Evolutionary conservation across 1,140 invertebrate genomes (phyloP).

Genomic region (Hylyphantes graminicola): DNA sequence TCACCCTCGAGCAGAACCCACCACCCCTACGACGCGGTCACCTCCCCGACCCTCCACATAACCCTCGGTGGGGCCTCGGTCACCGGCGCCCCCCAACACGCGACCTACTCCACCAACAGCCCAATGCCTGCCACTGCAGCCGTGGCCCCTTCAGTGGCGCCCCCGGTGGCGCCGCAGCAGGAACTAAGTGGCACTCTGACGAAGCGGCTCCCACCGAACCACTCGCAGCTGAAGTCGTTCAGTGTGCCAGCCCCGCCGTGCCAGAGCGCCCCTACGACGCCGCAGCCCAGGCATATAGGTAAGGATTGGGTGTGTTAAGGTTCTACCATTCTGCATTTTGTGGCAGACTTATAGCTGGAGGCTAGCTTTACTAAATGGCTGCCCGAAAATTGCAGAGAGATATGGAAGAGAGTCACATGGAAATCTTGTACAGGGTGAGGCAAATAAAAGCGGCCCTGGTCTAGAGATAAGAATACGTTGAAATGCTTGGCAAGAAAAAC

Average conservation of each 20-base stretch:
- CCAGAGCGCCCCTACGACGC: conserved; percentile 56
- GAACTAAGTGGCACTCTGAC: conserved; percentile 36
- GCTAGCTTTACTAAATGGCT: no score
- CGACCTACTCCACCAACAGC: conserved; percentile 40
- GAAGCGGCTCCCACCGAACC: conserved; percentile 72
- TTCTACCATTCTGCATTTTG: no score
- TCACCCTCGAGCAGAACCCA: conserved; percentile 47
- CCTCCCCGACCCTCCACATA: conserved; percentile 54
- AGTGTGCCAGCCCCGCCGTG: conserved; percentile 84
- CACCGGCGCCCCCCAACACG: conserved; percentile 44
- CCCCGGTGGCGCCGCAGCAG: background rate
- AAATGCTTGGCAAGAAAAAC: no score
- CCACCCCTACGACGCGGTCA: conserved; percentile 57
- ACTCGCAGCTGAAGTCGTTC: conserved; percentile 83
- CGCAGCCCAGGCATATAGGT: conserved; percentile 59
- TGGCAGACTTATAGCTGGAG: no score
- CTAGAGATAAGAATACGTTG: no score
- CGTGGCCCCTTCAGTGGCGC: background rate
- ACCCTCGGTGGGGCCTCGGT: conserved; percentile 46
- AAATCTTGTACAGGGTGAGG: no score
- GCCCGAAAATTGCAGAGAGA: no score
- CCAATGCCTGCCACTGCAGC: background rate
- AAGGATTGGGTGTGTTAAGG: background rate
- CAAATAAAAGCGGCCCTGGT: no score
- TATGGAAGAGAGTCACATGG: no score